Percentiles rank a stretch among this genome's conserved stretches.
These are phyloP conservation scores for Bruchidius siliquastri DNA, from an alignment of 2,888 invertebrate species.

Conservation along the genomic window DNA sequence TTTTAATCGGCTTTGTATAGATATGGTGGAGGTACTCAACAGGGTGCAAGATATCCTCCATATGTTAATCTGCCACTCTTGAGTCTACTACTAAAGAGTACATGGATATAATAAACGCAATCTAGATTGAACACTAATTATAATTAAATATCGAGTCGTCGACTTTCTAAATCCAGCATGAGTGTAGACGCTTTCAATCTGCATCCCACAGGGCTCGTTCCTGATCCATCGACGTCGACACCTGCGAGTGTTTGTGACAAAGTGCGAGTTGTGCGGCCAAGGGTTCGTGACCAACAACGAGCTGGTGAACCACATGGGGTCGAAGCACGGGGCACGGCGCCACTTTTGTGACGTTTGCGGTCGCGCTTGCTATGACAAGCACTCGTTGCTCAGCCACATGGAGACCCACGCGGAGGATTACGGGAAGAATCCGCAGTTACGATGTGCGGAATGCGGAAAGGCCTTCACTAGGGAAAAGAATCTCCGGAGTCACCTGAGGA, in stretches of 20 bases:
- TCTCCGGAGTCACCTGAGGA: slow-evolving; percentile 26
- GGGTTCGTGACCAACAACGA: slow-evolving; percentile 35
- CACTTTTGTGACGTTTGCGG: slow-evolving; percentile 34
- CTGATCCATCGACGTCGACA: slow-evolving; percentile 54
- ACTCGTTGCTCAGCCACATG: slow-evolving; percentile 32
- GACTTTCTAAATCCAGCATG: too few relatives aligned
- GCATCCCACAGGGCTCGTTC: slow-evolving; percentile 24
- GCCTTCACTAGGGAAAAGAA: slow-evolving; percentile 24
- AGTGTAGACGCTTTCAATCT: too few relatives aligned
- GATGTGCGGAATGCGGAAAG: slow-evolving; percentile 29
- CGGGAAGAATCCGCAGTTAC: slow-evolving; percentile 22
- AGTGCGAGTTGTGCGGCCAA: slow-evolving; percentile 42
- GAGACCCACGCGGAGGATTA: slow-evolving; percentile 29
- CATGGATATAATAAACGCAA: too few relatives aligned
- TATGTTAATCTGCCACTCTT: too few relatives aligned
- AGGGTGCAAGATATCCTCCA: too few relatives aligned
- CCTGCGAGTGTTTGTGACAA: slow-evolving; percentile 51
- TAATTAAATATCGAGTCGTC: too few relatives aligned
- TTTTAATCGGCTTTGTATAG: too few relatives aligned
- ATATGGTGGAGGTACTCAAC: too few relatives aligned
- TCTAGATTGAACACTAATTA: too few relatives aligned
- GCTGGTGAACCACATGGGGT: slow-evolving; percentile 33
- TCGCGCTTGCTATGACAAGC: slow-evolving; percentile 32
- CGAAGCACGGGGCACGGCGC: slow-evolving; percentile 29
- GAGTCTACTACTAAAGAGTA: too few relatives aligned